Evolutionary conservation across 2,113 vertebrate species (phyloP), one percentile per base, ranked within the genome.

Genomic region (Bubo bubo): DNA sequence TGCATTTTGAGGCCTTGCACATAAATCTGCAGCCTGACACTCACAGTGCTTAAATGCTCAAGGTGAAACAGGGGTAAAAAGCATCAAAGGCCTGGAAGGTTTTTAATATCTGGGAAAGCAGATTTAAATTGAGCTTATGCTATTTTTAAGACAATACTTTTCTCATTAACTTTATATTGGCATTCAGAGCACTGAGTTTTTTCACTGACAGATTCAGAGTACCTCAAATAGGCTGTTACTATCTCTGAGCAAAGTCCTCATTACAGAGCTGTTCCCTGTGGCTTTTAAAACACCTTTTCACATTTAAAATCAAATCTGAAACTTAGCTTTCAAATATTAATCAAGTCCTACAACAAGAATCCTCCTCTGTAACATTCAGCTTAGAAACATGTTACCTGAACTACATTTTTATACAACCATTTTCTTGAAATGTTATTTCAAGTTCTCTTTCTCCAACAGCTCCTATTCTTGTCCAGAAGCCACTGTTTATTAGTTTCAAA

Each of bases 241-340:
- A 32, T 6, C 56, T 15, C 35, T 0, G 0, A 85, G 39, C 71
- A 15, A 47, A 24, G 35, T 18, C 60, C 74, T 85, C 47, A 2
- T 17, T 27, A 43, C 39, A 27, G 60, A 72, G 37, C 64, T 63
- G 27, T 28, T 70, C 63, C 22, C 20, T 5, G 43, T 2, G 15
- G 26, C 74, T 73, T 68, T 10, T 45, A 32, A 66, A 93, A 49
- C 19, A 11, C 8, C 34, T 45, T 45, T 7, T 26, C 27, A 27
- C 10, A 15, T 41, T 49, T 39, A 47, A 83, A 84, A 22, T 47
- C 28, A 20, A 30, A 56, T 15, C 32, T 63, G 56, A 45, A 67
- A 18, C 41, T 28, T 21, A 9, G 20, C 47, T 68, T 79, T 37
- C 53, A 49, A 64, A 62, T 5, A 26, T 23, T 26, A 14, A 55